Conservation (phyloP, 1,140 invertebrate species). For the Drosophila neocordata region DNA sequence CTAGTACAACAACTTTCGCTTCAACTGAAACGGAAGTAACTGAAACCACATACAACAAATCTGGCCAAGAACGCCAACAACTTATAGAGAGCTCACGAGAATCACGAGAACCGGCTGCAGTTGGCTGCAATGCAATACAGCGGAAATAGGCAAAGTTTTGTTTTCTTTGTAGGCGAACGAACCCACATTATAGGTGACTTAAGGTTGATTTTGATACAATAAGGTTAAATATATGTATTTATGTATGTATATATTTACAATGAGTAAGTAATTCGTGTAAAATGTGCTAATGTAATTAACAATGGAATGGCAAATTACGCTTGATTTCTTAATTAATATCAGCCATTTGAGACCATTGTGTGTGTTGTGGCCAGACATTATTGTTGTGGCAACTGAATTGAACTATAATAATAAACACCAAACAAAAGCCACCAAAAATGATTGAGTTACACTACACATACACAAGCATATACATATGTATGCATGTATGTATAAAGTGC, state of each 20-base stretch:
- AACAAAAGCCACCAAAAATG: no score
- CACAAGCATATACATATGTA: no score
- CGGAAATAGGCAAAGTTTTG: slow-evolving; percentile 11
- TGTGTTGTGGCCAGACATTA: neutral
- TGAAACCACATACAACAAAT: slow-evolving; percentile 36
- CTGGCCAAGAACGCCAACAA: slow-evolving; percentile 53
- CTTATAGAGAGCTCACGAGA: neutral
- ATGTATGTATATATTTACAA: no score
- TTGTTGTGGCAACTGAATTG: slow-evolving; percentile 1
- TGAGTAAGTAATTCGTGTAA: neutral
- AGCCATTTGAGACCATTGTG: neutral
- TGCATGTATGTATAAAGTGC: no score
- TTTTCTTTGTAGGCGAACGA: slow-evolving; percentile 32
- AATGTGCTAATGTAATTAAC: slow-evolving; percentile 34
- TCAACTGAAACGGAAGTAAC: slow-evolving; percentile 36
- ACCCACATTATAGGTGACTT: neutral
- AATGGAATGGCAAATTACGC: slow-evolving; percentile 24
- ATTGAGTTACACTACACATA: no score
- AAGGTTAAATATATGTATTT: neutral
- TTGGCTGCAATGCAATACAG: slow-evolving; percentile 30
- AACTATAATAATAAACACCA: neutral
- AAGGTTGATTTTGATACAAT: no score
- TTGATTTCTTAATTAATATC: slow-evolving; percentile 12
- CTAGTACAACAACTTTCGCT: neutral
- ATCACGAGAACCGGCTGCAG: slow-evolving; percentile 37